phyloP scores from a whole-genome alignment of 2,888 invertebrate species.

The Lottia gigantea region DNA sequence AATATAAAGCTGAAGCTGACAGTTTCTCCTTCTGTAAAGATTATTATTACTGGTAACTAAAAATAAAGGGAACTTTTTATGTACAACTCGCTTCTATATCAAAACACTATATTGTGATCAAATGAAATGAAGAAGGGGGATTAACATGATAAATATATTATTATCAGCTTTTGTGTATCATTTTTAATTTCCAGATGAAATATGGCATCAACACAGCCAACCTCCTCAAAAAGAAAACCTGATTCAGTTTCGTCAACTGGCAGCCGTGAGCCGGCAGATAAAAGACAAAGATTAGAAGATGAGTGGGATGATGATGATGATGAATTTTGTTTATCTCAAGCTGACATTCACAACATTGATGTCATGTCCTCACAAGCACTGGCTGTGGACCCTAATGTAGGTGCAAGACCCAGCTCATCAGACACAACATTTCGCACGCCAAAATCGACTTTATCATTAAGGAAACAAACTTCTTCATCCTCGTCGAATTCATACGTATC shows the following conservation, averaged over 20 bases:
- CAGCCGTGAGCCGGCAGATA: conserved; percentile 33
- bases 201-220: neutral
- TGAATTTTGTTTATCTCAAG: conserved; percentile 38
- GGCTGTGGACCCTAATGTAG: neutral
- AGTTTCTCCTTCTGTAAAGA: too few relatives aligned
- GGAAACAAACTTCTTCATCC: conserved; percentile 11
- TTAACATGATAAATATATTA: too few relatives aligned
- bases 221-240: neutral
- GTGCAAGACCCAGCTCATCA: neutral
- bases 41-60: too few relatives aligned
- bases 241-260: neutral
- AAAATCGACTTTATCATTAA: neutral
- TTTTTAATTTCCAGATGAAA: neutral
- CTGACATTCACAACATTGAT: conserved; percentile 37
- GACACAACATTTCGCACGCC: neutral
- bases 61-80: too few relatives aligned
- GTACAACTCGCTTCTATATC: too few relatives aligned
- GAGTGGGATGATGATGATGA: conserved; percentile 36
- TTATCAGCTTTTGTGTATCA: too few relatives aligned
- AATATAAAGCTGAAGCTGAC: too few relatives aligned
- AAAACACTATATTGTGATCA: too few relatives aligned
- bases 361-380: conserved; percentile 39
- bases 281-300: conserved; percentile 43
- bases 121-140: too few relatives aligned
- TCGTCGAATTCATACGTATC: conserved; percentile 7